Percentiles rank a stretch among this genome's conserved stretches.
These are phyloP conservation scores for Anarrhichthys ocellatus DNA, from an alignment of 2,113 vertebrate genomes.

Conservation along the genomic window DNA sequence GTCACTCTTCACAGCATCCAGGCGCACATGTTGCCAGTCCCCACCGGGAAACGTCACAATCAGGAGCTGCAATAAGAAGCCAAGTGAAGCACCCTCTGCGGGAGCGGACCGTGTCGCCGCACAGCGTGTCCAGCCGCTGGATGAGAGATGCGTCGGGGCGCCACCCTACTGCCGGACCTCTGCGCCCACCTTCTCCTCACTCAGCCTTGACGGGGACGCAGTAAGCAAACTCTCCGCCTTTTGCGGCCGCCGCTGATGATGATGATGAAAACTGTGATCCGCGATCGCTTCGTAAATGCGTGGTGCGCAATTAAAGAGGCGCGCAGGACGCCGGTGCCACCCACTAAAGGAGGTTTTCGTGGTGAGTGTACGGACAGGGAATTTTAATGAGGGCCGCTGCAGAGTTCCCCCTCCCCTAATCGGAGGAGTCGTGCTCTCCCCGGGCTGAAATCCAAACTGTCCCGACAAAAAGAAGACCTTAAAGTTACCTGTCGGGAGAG, in stretches of 20 bases:
- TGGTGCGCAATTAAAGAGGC: constrained; percentile 70
- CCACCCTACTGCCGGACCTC: constrained; percentile 61
- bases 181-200: constrained; percentile 41
- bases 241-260: constrained; percentile 12
- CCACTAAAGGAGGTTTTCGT: constrained; percentile 60
- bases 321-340: constrained; percentile 71
- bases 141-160: constrained; percentile 55
- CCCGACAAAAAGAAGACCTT: constrained; percentile 26
- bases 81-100: constrained; percentile 33
- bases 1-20: constrained; percentile 71
- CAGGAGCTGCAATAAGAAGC: constrained; percentile 32
- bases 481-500: constrained; percentile 37
- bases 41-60: constrained; percentile 63
- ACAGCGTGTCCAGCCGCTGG: constrained; percentile 51
- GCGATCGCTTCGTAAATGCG: constrained; percentile 37
- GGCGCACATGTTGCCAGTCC: constrained; percentile 77
- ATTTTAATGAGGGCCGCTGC: constrained; percentile 85
- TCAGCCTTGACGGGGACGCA: neutral
- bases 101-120: constrained; percentile 38
- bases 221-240: neutral
- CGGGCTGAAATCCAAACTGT: constrained; percentile 48
- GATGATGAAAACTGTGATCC: constrained; percentile 10
- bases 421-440: constrained; percentile 50
- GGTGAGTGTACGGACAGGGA: constrained; percentile 72
- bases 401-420: constrained; percentile 61